Evolutionary conservation across 2,888 invertebrate species (phyloP).

Genomic region (Aleiodes testaceus): DNA sequence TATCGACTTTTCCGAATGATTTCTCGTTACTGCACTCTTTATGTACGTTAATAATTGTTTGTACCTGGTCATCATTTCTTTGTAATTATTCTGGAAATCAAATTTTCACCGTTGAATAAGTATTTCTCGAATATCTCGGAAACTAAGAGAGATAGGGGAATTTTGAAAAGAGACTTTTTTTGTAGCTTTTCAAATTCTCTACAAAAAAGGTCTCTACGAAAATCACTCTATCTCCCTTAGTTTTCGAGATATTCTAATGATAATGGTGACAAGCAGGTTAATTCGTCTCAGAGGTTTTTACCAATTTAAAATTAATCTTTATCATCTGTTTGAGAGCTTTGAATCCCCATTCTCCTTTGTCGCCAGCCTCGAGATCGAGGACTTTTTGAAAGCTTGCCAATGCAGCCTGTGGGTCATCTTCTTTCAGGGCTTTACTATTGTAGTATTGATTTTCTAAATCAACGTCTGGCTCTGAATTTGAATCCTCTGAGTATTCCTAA

Average conservation of each 20-base stretch:
- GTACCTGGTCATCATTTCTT: slow-evolving; percentile 96
- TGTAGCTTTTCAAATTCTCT: no score
- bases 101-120: slow-evolving; percentile 1
- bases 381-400: slow-evolving; percentile 96
- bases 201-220: neutral
- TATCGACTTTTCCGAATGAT: slow-evolving; percentile 99
- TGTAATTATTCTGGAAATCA: slow-evolving; percentile 84
- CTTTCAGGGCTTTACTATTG: slow-evolving; percentile 98
- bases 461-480: slow-evolving; percentile 99
- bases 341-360: slow-evolving; percentile 99
- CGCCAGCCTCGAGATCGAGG: slow-evolving; percentile 95
- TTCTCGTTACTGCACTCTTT: slow-evolving; percentile 98
- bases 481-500: slow-evolving; percentile 98
- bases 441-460: slow-evolving; percentile 99
- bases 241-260: no score
- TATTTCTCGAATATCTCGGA: no score
- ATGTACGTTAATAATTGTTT: slow-evolving; percentile 98
- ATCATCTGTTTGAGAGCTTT: slow-evolving; percentile 99
- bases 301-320: slow-evolving; percentile 98
- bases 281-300: no score
- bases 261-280: no score
- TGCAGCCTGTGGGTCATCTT: slow-evolving; percentile 94
- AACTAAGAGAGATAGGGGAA: no score
- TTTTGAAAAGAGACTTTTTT: no score
- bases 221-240: neutral